Evolutionary conservation across 2,113 vertebrate genomes (phyloP).

Genomic region (Catharus fuscescens): DNA sequence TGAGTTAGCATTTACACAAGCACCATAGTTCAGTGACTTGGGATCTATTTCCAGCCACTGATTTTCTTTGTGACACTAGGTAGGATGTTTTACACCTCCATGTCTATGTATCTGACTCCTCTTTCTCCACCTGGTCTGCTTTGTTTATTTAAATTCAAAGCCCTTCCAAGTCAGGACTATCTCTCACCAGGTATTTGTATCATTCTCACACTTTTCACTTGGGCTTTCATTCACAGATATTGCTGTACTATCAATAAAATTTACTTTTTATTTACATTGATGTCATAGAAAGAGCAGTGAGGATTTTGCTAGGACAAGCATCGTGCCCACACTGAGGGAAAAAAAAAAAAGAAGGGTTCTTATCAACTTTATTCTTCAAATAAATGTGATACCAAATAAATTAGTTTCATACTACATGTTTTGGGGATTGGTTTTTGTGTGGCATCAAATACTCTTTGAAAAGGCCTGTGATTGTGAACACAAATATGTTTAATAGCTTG

Average conservation of each 20-base stretch:
- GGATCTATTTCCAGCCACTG: not conserved
- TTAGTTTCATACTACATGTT: not conserved
- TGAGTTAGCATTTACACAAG: not conserved
- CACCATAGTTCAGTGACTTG: fast-evolving
- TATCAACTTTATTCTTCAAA: not conserved
- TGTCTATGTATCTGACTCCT: not conserved
- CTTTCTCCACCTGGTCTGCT: not conserved
- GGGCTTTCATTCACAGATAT: not conserved
- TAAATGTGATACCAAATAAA: not conserved
- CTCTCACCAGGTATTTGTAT: not conserved
- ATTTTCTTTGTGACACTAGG: not conserved
- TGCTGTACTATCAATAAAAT: not conserved
- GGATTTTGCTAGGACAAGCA: not conserved
- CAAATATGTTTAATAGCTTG: not conserved
- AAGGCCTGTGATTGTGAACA: not conserved
- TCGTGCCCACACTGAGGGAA: not conserved
- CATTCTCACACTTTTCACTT: not conserved
- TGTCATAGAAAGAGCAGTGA: not conserved
- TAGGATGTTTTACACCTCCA: not conserved
- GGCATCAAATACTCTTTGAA: not conserved
- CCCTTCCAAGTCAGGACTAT: not conserved
- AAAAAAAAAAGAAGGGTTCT: not conserved
- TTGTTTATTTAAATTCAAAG: not conserved
- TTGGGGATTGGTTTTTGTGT: not conserved
- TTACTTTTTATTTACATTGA: not conserved